Evolutionary conservation across 2,113 vertebrate genomes (phyloP), one percentile per base, ranked within the genome.

Genomic region (Psilopogon haemacephalus): DNA sequence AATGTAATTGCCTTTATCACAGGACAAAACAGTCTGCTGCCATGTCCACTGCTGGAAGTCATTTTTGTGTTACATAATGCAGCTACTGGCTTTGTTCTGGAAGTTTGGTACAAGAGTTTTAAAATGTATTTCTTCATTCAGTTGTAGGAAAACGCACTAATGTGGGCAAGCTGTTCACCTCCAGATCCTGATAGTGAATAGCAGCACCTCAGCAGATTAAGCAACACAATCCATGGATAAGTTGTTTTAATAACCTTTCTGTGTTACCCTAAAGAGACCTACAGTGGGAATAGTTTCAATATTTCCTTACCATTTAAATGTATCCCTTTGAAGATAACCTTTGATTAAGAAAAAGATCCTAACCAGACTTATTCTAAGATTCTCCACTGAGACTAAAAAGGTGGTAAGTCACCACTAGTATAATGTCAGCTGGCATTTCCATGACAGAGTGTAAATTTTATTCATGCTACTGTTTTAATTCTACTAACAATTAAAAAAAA

Each of bases 181-280:
- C 82, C 82, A 89, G 96, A 97, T 88, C 37, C 73, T 52, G 65
- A 68, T 17, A 77, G 69, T 58, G 48, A 92, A 28, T 62, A 69
- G 30, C 33, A 92, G 63, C 83, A 56, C 40, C 62, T 70, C 40
- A 88, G 54, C 32, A 65, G 73, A 92, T 84, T 44, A 91, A 93
- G 19, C 12, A 63, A 84, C 44, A 63, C 58, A 88, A 92, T 87
- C 33, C 48, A 33, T n/a, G 55, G 28, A 33, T 65, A 40, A 95
- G 11, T 63, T 94, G 26, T 73, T 94, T 67, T 82, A 87, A 93
- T n/a, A 76, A 37, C 21, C 40, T 88, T 82, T 68, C 23, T 48
- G 19, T 63, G 85, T 48, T 76, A 83, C 32, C 27, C 17, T 40
- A 72, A 73, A 78, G 77, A 77, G 65, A 82, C 35, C 42, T 89